phyloP scores from a whole-genome alignment of 2,797 vertebrate genomes.

The Pelochelys cantorii region DNA sequence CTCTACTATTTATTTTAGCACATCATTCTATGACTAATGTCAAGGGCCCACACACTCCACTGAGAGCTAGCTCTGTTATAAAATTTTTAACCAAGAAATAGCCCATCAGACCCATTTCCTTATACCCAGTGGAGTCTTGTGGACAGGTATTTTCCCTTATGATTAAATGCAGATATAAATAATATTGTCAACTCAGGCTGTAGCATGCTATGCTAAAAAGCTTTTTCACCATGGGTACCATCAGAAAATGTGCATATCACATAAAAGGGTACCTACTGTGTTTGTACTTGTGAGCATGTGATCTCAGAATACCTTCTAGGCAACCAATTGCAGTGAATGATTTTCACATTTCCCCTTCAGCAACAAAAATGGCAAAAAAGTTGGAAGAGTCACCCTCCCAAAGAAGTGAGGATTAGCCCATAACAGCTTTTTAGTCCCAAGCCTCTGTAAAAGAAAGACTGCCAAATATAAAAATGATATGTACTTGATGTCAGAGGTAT shows the following conservation, averaged over 20 bases:
- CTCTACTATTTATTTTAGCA: constrained; percentile 40
- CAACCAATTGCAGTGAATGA: background rate
- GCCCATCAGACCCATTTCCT: background rate
- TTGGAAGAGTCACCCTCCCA: background rate
- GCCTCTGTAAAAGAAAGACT: constrained; percentile 10
- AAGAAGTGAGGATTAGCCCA: background rate
- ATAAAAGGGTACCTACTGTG: background rate
- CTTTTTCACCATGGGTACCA: background rate
- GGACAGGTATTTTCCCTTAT: background rate
- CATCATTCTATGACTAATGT: background rate
- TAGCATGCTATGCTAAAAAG: constrained; percentile 7
- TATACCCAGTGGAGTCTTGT: constrained; percentile 2
- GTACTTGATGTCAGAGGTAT: background rate
- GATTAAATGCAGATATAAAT: background rate
- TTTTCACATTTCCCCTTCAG: background rate
- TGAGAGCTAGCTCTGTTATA: constrained; percentile 12
- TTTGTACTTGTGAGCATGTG: accelerated
- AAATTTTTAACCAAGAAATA: constrained; percentile 50
- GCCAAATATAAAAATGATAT: background rate
- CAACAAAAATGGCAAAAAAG: background rate
- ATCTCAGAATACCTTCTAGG: accelerated
- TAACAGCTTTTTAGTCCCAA: background rate
- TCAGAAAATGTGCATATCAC: background rate
- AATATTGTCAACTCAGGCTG: background rate
- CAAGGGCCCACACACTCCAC: background rate